A percentile compares a stretch with the other conserved stretches of the same genome.
Evolutionary conservation across 2,888 invertebrate species (phyloP).

Genomic region (Melinopterus prodromus): DNA sequence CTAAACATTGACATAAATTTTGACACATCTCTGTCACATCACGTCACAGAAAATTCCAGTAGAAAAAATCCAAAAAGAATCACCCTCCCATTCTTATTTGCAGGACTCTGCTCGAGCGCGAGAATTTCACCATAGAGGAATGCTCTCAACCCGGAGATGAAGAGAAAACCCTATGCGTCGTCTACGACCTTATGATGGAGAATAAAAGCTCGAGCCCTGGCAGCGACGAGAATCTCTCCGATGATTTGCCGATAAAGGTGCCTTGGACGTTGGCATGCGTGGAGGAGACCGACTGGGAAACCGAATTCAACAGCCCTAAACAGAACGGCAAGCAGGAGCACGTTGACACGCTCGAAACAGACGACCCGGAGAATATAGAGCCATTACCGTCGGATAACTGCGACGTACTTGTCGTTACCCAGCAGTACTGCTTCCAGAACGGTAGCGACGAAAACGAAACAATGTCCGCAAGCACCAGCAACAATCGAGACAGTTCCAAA

Average conservation of each 20-base stretch:
- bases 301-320: slow-evolving; percentile 21
- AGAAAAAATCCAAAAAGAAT: slow-evolving; percentile 27
- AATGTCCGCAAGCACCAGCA: not conserved
- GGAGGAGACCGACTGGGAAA: slow-evolving; percentile 37
- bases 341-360: slow-evolving; percentile 22
- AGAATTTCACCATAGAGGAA: slow-evolving; percentile 53
- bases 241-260: slow-evolving; percentile 33
- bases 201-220: slow-evolving; percentile 40
- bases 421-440: not conserved
- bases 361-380: slow-evolving; percentile 11
- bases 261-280: slow-evolving; percentile 29
- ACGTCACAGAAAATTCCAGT: slow-evolving; percentile 30
- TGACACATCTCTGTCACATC: slow-evolving; percentile 32
- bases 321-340: not conserved
- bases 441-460: slow-evolving; percentile 22
- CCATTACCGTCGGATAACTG: not conserved
- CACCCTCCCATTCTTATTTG: slow-evolving; percentile 24
- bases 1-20: slow-evolving; percentile 29
- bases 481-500: slow-evolving; percentile 19
- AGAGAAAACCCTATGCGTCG: slow-evolving; percentile 50
- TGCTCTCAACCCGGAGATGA: slow-evolving; percentile 49
- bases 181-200: slow-evolving; percentile 53
- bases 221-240: slow-evolving; percentile 33
- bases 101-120: slow-evolving; percentile 50
- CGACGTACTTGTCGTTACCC: not conserved